phyloP scores from a whole-genome alignment of 2,888 invertebrate genomes.

The Plebejus anna region DNA sequence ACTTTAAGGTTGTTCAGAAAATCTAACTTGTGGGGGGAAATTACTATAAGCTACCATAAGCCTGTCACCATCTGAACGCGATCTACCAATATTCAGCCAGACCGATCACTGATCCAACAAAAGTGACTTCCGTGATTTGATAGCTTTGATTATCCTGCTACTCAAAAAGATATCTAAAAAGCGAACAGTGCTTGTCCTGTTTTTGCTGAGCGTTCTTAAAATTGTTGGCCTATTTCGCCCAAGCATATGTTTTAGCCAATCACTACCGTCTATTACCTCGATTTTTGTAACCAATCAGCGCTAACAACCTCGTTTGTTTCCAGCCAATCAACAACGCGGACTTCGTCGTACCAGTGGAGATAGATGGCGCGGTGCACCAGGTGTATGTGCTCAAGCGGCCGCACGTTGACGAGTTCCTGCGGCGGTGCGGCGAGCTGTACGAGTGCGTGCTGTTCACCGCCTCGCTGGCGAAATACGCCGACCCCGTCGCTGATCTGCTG shows the following conservation, averaged over 20 bases:
- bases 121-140: too few species aligned
- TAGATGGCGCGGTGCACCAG: slow-evolving; percentile 99
- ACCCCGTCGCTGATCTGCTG: slow-evolving; percentile 98
- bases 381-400: slow-evolving; percentile 99
- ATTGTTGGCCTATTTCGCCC: too few species aligned
- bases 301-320: background rate
- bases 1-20: too few species aligned
- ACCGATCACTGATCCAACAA: too few species aligned
- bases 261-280: background rate
- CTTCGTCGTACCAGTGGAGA: slow-evolving; percentile 99
- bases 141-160: too few species aligned
- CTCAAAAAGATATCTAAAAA: too few species aligned
- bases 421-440: slow-evolving; percentile 98
- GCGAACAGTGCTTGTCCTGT: too few species aligned
- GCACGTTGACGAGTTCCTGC: slow-evolving; percentile 98
- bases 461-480: slow-evolving; percentile 99
- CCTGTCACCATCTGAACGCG: too few species aligned
- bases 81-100: too few species aligned
- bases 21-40: too few species aligned
- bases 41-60: too few species aligned
- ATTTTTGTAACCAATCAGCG: background rate
- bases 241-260: background rate
- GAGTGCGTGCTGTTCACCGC: slow-evolving; percentile 99
- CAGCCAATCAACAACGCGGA: slow-evolving; percentile 99
- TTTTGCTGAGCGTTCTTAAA: too few species aligned